Base-by-base conservation (phyloP, 1,140 invertebrate species). In the Pseudomyrmex sp. region DNA sequence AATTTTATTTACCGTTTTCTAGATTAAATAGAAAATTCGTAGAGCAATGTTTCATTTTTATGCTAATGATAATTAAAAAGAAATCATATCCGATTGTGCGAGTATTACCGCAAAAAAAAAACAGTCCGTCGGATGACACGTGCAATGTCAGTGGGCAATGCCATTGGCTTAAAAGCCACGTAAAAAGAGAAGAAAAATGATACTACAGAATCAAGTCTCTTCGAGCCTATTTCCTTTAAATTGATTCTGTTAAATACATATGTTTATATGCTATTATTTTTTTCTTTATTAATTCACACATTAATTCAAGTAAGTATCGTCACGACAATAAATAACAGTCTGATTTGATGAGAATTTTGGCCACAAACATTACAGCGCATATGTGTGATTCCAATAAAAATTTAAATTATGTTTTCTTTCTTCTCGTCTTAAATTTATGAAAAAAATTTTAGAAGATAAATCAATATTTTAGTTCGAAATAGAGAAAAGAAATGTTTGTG, bases 91-190 rank as follows among this genome's bases (percentile, higher is more conserved):
- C 35, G 35, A 35, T 35, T n/a, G n/a, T 1, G 20, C 44, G 10
- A 50, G 18, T 8, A 20, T 35, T 20, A 12, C 48, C 13, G 12
- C 68, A 69, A 35, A 70, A 35, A 70, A 35, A 35, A 35, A 35
- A 79, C 15, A 44, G 54, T 35, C 76, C 76, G 76, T 80, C 76
- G 76, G 76, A 18, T 18, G 18, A 59, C 18, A 15, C 76, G 23
- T 59, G 26, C 26, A 26, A 26, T 26, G 26, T 52, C 20, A 20
- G 65, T 56, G 65, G 2, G 61, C 76, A n/a, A 70, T 79, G 69
- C 20, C 46, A 15, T 65, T 52, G 52, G 20, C 23, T 18, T 35
- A 26, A 79, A 66, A 79, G 68, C 54, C 65, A 35, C 76, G 15
- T 59, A 35, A 46, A 79, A 79, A 50, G 0, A 35, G 54, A 56